Evolutionary conservation across 2,888 invertebrate genomes (phyloP).

Genomic region (Lasioglossum oenotherae): DNA sequence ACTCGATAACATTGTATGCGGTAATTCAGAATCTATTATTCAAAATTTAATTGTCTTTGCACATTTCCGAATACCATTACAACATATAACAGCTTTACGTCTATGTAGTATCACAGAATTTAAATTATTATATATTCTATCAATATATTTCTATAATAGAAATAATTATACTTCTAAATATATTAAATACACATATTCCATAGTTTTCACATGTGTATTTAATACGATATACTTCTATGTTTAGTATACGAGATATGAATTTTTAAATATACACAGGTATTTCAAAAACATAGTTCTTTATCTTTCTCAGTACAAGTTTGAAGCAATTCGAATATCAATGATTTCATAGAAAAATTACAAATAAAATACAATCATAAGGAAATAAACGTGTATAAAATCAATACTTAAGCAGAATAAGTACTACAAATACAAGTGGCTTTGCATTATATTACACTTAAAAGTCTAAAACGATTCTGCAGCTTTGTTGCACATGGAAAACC

Average conservation of each 20-base stretch:
- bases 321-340: constrained; percentile 65
- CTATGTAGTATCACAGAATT: not conserved
- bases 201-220: constrained; percentile 4
- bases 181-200: constrained; percentile 12
- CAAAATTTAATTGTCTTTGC: constrained; percentile 10
- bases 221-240: constrained; percentile 6
- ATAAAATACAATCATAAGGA: constrained; percentile 66
- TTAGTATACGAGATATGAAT: constrained; percentile 44
- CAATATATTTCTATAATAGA: not conserved
- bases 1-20: not conserved
- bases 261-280: constrained; percentile 52
- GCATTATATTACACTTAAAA: constrained; percentile 51
- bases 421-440: constrained; percentile 57
- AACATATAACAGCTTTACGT: not conserved
- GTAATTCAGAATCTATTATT: constrained; percentile 4
- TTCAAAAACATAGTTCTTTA: constrained; percentile 70
- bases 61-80: not conserved
- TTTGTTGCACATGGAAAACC: constrained; percentile 55
- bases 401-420: constrained; percentile 63
- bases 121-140: not conserved
- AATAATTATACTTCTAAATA: constrained; percentile 6
- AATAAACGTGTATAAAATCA: constrained; percentile 68
- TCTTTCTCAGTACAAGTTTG: constrained; percentile 63
- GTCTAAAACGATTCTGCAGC: constrained; percentile 49
- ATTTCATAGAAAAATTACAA: constrained; percentile 70